phyloP scores from a whole-genome alignment of 2,113 vertebrate genomes.

The Chloebia gouldiae region DNA sequence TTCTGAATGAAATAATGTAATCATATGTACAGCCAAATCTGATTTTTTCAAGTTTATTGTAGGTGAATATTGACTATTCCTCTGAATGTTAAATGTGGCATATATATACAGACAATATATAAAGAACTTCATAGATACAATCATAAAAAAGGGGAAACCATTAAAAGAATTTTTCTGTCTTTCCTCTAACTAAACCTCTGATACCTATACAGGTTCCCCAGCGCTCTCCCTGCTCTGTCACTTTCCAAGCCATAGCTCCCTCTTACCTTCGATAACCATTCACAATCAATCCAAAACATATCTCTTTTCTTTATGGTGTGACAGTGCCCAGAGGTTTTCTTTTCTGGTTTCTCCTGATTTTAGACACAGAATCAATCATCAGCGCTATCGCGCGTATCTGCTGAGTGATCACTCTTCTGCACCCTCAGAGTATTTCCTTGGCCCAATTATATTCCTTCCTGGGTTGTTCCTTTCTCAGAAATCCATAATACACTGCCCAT shows the following conservation, averaged over 20 bases:
- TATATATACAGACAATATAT: neutral
- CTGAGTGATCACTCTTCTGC: neutral
- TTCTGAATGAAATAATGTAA: neutral
- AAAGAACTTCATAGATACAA: neutral
- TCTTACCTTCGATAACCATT: neutral
- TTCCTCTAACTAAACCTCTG: neutral
- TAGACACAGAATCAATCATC: neutral
- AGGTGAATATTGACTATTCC: neutral
- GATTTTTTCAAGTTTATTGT: neutral
- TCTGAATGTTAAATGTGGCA: neutral
- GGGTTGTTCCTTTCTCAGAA: constrained; percentile 11
- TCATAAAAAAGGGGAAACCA: neutral
- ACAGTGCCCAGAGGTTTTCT: neutral
- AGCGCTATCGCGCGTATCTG: neutral
- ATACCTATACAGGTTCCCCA: neutral
- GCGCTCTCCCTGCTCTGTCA: neutral
- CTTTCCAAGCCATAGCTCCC: neutral
- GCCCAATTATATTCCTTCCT: constrained; percentile 1
- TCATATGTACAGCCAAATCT: neutral
- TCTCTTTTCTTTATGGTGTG: neutral
- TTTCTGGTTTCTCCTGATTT: neutral
- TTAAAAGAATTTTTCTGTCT: neutral
- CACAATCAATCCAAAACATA: neutral
- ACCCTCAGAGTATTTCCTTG: constrained; percentile 19
- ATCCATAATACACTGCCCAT: neutral